Conservation (phyloP, 1,140 invertebrate species). For the Scaptomyza montana region DNA sequence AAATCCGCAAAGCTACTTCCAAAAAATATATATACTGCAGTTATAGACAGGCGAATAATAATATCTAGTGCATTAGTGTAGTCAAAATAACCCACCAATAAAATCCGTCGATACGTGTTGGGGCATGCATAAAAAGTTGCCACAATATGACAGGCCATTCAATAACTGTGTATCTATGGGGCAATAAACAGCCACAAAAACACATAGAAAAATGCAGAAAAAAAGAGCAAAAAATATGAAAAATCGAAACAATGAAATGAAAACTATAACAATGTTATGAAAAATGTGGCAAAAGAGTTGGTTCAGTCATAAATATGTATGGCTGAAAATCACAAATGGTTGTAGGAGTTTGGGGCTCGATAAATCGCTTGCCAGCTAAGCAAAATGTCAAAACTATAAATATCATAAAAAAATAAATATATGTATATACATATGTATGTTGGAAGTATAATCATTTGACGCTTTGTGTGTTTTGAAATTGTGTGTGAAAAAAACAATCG, state of each 20-base stretch:
- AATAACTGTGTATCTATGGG: slow-evolving; percentile 66
- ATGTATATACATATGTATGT: too few relatives aligned
- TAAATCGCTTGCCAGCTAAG: slow-evolving; percentile 78
- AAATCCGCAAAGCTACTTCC: slow-evolving; percentile 16
- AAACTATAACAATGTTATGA: slow-evolving; percentile 55
- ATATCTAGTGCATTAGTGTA: slow-evolving; percentile 59
- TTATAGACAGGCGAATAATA: slow-evolving; percentile 11
- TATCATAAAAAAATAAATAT: slow-evolving; percentile 68
- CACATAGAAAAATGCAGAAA: slow-evolving; percentile 71
- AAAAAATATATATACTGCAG: slow-evolving; percentile 14
- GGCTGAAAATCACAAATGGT: slow-evolving; percentile 37
- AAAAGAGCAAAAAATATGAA: slow-evolving; percentile 4
- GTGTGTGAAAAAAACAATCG: slow-evolving; percentile 69
- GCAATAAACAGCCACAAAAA: slow-evolving; percentile 73
- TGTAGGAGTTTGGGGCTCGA: slow-evolving; percentile 21
- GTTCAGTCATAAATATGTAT: slow-evolving; percentile 57
- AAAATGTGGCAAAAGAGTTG: slow-evolving; percentile 55
- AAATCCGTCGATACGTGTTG: slow-evolving; percentile 61
- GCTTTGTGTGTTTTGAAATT: slow-evolving; percentile 50
- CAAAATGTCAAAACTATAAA: slow-evolving; percentile 74
- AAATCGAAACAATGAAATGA: slow-evolving; percentile 27
- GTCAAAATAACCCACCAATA: slow-evolving; percentile 54
- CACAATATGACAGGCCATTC: slow-evolving; percentile 79
- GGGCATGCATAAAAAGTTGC: slow-evolving; percentile 71
- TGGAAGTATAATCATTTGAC: slow-evolving; percentile 20